Percentiles rank a stretch among this genome's conserved stretches.
Evolutionary conservation across 2,888 invertebrate species (phyloP).

Genomic region (Ornithoptera priamus): DNA sequence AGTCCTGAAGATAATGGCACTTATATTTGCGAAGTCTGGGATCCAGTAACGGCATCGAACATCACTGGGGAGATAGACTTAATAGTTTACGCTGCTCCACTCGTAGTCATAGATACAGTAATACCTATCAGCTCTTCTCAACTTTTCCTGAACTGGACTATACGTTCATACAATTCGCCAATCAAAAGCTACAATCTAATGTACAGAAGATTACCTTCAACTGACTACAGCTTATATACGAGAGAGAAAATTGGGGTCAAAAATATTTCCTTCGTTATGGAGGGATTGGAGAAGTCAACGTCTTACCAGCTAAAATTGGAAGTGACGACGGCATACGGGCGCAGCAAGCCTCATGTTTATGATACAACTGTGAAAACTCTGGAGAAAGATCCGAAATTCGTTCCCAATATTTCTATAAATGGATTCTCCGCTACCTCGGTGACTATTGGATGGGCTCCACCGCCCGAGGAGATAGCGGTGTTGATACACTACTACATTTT

Average conservation of each 20-base stretch:
- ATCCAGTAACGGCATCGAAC: constrained; percentile 54
- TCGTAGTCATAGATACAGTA: constrained; percentile 84
- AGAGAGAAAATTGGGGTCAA: constrained; percentile 81
- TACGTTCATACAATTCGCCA: constrained; percentile 86
- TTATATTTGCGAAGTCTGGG: constrained; percentile 61
- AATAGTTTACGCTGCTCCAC: constrained; percentile 85
- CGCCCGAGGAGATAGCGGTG: constrained; percentile 82
- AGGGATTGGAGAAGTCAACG: constrained; percentile 82
- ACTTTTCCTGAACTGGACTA: constrained; percentile 91
- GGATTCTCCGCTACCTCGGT: constrained; percentile 85
- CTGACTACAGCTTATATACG: constrained; percentile 66
- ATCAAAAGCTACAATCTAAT: constrained; percentile 81
- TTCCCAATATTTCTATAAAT: constrained; percentile 88
- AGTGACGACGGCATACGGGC: constrained; percentile 84
- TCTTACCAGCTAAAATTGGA: constrained; percentile 84
- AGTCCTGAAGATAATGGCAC: constrained; percentile 85
- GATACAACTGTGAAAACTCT: constrained; percentile 80
- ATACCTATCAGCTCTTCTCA: constrained; percentile 87
- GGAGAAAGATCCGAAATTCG: constrained; percentile 86
- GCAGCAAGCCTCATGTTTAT: constrained; percentile 74
- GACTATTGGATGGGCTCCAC: constrained; percentile 89
- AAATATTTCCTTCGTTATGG: constrained; percentile 85
- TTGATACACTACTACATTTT: constrained; percentile 88
- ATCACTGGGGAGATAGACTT: constrained; percentile 71
- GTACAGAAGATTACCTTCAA: constrained; percentile 60